Evolutionary conservation across 64 coral and sea anemone species (phyloP), one percentile per base, ranked within the genome.

Genomic region (Actinia equina): DNA sequence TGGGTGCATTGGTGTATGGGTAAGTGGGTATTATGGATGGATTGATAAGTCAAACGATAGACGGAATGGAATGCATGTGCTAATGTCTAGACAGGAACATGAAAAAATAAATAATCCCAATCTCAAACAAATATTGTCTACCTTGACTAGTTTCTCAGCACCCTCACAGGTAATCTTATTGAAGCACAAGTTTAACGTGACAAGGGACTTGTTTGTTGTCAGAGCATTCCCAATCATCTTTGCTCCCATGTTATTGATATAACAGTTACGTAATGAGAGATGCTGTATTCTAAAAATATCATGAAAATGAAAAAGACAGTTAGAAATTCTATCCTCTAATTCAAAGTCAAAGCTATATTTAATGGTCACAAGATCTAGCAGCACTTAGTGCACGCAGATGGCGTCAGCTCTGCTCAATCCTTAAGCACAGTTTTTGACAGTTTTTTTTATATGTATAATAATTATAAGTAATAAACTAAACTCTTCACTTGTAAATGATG

Each of bases 141-240:
- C 97, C 93, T 95, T 99, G 64, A 93, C 89, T 55, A 99, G 30
- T 64, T 86, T 92, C 1, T 67, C 86, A 53, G 85, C 90, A n/a
- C 97, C 97, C 43, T 99, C 97, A 74, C 94, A 94, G 46, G 90
- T 93, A 9, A 99, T 95, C 83, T 99, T 99, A 86, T 99, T 99
- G 43, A 89, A 99, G 79, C 97, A 99, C 77, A 99, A 44, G 81
- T 99, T 99, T 30, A 99, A 77, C 51, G 93, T 99, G 22, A 90
- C 43, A 10, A 99, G 82, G 2, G 88, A 92, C 51, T 99, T 99
- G 86, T 99, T 99, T 17, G 67, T 61, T 3, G 88, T 86, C 52
- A 99, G 57, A 17, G 97, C 97, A 85, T 88, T 85, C 18, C 93
- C 97, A 87, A 99, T 99, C 89, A 89, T 92, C 52, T 85, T 91